Conservation (phyloP, 2,888 invertebrate genomes). For the Dicyrtoma fusca region DNA sequence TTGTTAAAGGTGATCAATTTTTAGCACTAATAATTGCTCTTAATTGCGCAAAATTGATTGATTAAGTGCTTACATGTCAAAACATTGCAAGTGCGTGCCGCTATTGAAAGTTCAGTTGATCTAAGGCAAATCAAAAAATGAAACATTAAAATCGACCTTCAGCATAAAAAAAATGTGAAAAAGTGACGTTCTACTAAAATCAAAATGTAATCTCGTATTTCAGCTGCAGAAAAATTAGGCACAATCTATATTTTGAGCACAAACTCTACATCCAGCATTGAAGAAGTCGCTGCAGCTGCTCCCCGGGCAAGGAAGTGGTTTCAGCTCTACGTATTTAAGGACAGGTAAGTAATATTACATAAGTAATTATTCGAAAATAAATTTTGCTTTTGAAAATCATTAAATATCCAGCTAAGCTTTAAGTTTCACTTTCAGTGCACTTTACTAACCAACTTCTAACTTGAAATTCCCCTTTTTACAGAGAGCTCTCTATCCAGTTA, state of each 20-base stretch:
- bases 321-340: constrained; percentile 86
- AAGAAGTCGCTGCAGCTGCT: constrained; percentile 79
- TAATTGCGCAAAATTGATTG: too few relatives aligned
- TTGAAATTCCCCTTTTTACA: constrained; percentile 58
- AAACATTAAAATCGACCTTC: too few relatives aligned
- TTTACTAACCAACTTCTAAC: too few relatives aligned
- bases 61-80: too few relatives aligned
- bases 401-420: not conserved
- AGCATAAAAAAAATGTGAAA: too few relatives aligned
- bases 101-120: too few relatives aligned
- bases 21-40: too few relatives aligned
- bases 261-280: constrained; percentile 81
- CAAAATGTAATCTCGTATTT: too few relatives aligned
- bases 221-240: constrained; percentile 73
- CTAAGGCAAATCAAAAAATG: too few relatives aligned
- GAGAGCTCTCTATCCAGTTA: constrained; percentile 71
- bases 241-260: constrained; percentile 83
- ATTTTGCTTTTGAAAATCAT: constrained; percentile 18
- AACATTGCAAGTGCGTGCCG: too few relatives aligned
- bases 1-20: constrained; percentile 67
- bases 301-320: constrained; percentile 84
- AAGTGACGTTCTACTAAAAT: too few relatives aligned
- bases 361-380: too few relatives aligned
- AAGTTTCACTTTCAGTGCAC: not conserved
- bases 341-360: constrained; percentile 70